Base-by-base conservation (phyloP, 1,140 invertebrate species). In the Dinothrombium tinctorium region DNA sequence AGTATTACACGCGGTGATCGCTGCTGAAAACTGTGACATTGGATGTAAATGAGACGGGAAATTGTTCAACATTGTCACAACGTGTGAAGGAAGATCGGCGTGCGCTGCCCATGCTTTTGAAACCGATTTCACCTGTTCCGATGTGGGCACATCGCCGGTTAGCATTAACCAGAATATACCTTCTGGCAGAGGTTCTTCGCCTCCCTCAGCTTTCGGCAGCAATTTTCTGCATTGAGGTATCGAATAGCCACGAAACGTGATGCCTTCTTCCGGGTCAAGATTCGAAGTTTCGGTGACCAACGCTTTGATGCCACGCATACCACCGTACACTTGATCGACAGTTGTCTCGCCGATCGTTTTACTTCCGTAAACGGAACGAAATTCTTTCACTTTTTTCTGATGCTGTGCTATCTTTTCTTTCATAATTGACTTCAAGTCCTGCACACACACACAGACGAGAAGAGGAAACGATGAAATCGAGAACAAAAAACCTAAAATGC, bases 271-370 rank as follows among this genome's bases (percentile, higher is more conserved):
- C 8, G 68, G 58, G 52, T 69, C 68, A 14, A 69, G 53, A 29
- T 69, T 63, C 21, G 69, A 71, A 19, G 68, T 71, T 53, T 69
- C 68, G 37, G 64, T 67, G 3, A 70, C 65, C 37, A 69, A 54
- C 25, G 61, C 63, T 46, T 63, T 64, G 43, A 69, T 68, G 9
- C 66, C 65, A 47, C 69, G 35, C 68, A 69, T 69, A 15, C 68
- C 68, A 35, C 69, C 68, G 52, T 71, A 69, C 29, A 53, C 50
- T 39, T 50, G 48, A 55, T 96, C 87, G 38, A 98, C 73, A 50
- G 83, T 94, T 51, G 95, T 78, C 56, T 94, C 81, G 46, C 90
- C 89, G 53, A 94, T 75, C 63, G 83, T 80, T 37, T 73, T 76
- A 39, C 61, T 52, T 6, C 86, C 87, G 74, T 86, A 66, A 46